Evolutionary conservation across 2,113 vertebrate species (phyloP).

Genomic region (Calypte anna): DNA sequence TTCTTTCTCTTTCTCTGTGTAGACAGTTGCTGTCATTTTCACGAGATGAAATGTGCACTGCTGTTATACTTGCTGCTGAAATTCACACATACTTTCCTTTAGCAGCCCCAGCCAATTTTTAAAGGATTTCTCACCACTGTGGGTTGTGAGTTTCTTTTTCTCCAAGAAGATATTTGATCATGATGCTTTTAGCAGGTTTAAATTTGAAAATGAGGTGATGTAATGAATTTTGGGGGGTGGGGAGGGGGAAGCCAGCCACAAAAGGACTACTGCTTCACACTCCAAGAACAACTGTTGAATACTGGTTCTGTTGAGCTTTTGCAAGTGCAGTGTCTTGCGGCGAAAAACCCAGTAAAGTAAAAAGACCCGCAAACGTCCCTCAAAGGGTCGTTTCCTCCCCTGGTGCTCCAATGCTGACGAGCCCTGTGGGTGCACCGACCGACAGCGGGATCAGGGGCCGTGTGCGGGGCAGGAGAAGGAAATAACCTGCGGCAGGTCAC

Average conservation of each 20-base stretch:
- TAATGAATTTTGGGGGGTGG: neutral
- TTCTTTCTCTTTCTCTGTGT: neutral
- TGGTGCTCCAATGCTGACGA: neutral
- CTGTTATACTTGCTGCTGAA: neutral
- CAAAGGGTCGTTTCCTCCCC: neutral
- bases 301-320: neutral
- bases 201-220: slow-evolving; percentile 39
- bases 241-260: no score
- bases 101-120: slow-evolving; percentile 25
- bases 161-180: neutral
- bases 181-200: slow-evolving; percentile 30
- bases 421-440: neutral
- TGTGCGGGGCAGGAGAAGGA: neutral
- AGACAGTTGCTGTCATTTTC: slow-evolving; percentile 34
- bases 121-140: neutral
- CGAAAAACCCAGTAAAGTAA: fast-evolving
- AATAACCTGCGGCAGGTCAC: fast-evolving
- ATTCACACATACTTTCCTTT: slow-evolving; percentile 20
- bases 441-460: fast-evolving
- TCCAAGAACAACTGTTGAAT: slow-evolving; percentile 33
- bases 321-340: neutral
- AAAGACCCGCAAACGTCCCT: neutral
- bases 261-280: neutral
- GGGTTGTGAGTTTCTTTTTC: neutral
- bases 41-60: neutral